Conservation (phyloP, 2,888 invertebrate genomes). For the Polymixis flavicincta region DNA sequence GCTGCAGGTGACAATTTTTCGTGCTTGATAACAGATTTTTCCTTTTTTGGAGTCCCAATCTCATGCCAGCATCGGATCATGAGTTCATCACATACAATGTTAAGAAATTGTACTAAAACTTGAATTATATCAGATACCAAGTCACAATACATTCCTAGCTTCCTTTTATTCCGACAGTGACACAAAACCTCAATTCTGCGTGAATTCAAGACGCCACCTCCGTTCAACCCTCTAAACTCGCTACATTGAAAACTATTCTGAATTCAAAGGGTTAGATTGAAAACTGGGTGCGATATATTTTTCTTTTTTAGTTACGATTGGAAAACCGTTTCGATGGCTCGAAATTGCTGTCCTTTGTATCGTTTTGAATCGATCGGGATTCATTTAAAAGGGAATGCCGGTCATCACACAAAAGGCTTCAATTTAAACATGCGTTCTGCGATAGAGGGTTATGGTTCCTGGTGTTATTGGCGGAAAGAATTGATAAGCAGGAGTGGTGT, state of each 20-base stretch:
- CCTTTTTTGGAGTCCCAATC: not conserved
- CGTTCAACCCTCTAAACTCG: conserved; percentile 36
- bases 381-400: conserved; percentile 65
- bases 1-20: not conserved
- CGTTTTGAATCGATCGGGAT: conserved; percentile 67
- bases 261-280: conserved; percentile 66
- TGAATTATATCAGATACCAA: conserved; percentile 6
- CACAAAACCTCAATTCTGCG: conserved; percentile 25
- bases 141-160: conserved; percentile 5
- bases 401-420: conserved; percentile 63
- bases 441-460: conserved; percentile 23
- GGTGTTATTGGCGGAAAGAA: not conserved
- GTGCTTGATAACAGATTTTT: not conserved
- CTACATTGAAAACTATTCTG: conserved; percentile 62
- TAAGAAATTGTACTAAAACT: not conserved
- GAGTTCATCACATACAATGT: not conserved
- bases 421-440: conserved; percentile 52
- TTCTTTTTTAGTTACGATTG: conserved; percentile 66
- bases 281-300: conserved; percentile 63
- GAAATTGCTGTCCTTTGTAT: conserved; percentile 68
- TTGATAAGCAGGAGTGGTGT: conserved; percentile 10
- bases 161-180: conserved; percentile 14
- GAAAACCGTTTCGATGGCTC: conserved; percentile 67
- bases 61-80: too few species aligned
- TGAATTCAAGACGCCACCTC: conserved; percentile 44